Percentiles rank a stretch among this genome's conserved stretches.
phyloP scores from a whole-genome alignment of 1,140 invertebrate genomes.

The Bombus impatiens region DNA sequence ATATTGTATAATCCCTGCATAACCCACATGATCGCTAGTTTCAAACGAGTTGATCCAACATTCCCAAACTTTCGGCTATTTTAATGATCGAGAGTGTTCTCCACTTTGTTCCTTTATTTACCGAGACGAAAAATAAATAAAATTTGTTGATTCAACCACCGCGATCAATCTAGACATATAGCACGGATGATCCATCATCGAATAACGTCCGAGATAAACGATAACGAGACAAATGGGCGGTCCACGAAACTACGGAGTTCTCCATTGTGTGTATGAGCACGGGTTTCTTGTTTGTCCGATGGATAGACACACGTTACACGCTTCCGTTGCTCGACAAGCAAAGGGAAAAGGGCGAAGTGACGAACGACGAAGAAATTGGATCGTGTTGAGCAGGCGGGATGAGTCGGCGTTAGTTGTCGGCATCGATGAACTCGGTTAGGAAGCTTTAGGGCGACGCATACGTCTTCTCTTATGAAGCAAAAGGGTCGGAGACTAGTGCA shows the following conservation, averaged over 20 bases:
- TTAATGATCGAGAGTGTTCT: neutral
- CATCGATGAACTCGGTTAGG: conserved; percentile 28
- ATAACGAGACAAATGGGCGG: conserved; percentile 57
- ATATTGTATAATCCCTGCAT: too few species aligned
- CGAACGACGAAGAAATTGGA: conserved; percentile 66
- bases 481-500: neutral
- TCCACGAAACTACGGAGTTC: neutral
- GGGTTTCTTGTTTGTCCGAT: conserved; percentile 5
- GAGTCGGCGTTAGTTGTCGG: conserved; percentile 24
- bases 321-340: conserved; percentile 9
- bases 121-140: neutral
- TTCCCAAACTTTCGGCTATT: neutral
- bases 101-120: neutral
- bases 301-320: conserved; percentile 14
- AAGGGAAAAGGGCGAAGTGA: conserved; percentile 43
- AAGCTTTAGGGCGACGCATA: conserved; percentile 30
- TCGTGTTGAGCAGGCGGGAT: conserved; percentile 39
- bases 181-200: conserved; percentile 65
- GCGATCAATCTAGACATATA: neutral
- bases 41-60: neutral
- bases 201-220: conserved; percentile 40
- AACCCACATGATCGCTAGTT: neutral
- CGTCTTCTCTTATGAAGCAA: conserved; percentile 24
- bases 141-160: neutral
- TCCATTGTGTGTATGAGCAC: neutral